Conservation (phyloP, 2,888 invertebrate genomes). For the Trissolcus brochymenae region DNA sequence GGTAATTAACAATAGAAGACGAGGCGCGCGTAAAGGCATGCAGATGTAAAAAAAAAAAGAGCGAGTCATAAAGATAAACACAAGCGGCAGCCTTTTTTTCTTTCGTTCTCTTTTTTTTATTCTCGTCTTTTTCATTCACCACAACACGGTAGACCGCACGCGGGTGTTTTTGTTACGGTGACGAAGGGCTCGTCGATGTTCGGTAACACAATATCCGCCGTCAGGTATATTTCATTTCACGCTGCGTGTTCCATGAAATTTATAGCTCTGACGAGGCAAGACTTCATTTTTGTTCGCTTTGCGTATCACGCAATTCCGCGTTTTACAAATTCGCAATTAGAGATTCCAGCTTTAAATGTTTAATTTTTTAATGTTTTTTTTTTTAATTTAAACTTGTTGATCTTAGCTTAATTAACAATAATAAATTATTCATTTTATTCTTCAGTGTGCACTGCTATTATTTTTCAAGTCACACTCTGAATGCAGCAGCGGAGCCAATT, state of each 20-base stretch:
- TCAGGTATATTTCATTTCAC: slow-evolving; percentile 53
- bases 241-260: slow-evolving; percentile 50
- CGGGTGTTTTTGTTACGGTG: slow-evolving; percentile 69
- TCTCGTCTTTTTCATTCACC: slow-evolving; percentile 64
- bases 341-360: slow-evolving; percentile 11
- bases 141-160: slow-evolving; percentile 67
- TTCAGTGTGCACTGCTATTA: background rate
- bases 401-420: no score
- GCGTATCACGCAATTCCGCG: slow-evolving; percentile 26
- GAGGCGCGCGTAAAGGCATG: slow-evolving; percentile 59
- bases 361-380: no score
- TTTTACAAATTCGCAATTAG: slow-evolving; percentile 43
- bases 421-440: no score
- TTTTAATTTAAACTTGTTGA: no score
- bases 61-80: slow-evolving; percentile 62
- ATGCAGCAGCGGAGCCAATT: slow-evolving; percentile 1
- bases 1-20: slow-evolving; percentile 75
- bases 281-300: slow-evolving; percentile 46
- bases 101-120: background rate
- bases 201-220: slow-evolving; percentile 41
- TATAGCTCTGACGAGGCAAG: slow-evolving; percentile 39
- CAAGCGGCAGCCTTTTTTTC: slow-evolving; percentile 59
- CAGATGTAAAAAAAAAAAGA: slow-evolving; percentile 60
- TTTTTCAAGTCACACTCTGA: slow-evolving; percentile 9
- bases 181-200: slow-evolving; percentile 59